A percentile compares a stretch with the other conserved stretches of the same genome.
phyloP scores from a whole-genome alignment of 2,113 vertebrate species.

The Hoplias malabaricus region DNA sequence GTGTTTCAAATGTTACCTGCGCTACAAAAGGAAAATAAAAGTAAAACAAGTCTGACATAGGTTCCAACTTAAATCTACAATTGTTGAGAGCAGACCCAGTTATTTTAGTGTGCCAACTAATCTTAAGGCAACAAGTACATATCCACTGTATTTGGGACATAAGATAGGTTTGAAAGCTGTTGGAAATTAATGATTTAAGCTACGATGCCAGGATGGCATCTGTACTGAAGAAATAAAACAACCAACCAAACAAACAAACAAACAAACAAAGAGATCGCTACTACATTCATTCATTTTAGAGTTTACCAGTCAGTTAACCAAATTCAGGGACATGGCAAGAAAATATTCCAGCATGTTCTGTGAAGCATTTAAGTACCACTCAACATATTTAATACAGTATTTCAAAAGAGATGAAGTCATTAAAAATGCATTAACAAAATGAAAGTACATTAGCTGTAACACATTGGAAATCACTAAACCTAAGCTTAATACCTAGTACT shows the following conservation, averaged over 20 bases:
- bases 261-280: not conserved
- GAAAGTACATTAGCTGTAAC: constrained; percentile 45
- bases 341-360: constrained; percentile 13
- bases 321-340: constrained; percentile 22
- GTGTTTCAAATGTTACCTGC: constrained; percentile 1
- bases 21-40: not conserved
- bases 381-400: constrained; percentile 44
- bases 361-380: constrained; percentile 41
- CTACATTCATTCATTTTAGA: constrained; percentile 25
- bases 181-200: not conserved
- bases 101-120: constrained; percentile 21
- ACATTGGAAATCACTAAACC: constrained; percentile 27
- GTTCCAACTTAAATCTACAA: constrained; percentile 5
- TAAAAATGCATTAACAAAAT: constrained; percentile 22
- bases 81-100: not conserved
- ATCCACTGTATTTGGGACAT: constrained; percentile 25
- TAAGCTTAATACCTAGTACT: constrained; percentile 4
- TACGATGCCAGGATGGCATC: constrained; percentile 13
- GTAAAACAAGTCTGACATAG: constrained; percentile 11
- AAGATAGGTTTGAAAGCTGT: not conserved
- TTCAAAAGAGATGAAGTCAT: constrained; percentile 21
- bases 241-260: not conserved
- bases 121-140: constrained; percentile 40
- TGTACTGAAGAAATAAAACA: constrained; percentile 3
- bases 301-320: constrained; percentile 40